Base-by-base conservation (phyloP, 2,113 vertebrate species). In the Datnioides undecimradiatus region DNA sequence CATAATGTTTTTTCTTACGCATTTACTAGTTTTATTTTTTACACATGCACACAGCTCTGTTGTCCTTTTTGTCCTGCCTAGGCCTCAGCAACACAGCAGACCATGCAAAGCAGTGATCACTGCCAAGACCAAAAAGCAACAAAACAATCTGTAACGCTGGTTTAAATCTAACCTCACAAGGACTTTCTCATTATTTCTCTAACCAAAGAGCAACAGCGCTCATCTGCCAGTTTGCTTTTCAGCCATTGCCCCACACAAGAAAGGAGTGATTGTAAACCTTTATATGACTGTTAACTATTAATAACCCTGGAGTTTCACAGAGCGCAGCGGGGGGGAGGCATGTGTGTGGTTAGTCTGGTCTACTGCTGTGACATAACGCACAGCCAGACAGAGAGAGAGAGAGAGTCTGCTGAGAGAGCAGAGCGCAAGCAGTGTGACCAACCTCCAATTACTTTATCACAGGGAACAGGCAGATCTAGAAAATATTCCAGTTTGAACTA, bases 91-190 rank as follows among this genome's bases (percentile, higher is more conserved):
- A 36, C 60, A 40, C 62, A 73, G 69, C 72, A 21, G 68, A 89
- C 89, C 84, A 73, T 79, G 78, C 51, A 76, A 74, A 89, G n/a
- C 77, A 69, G 72, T 16, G 27, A 33, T 84, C 38, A 25, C 51
- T 87, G 81, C 87, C 83, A 87, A 86, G 43, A 76, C 54, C 29
- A 87, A 87, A 87, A 78, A 12, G 45, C 80, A 78, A 69, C 78
- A 83, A 75, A 91, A 86, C 63, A 79, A 78, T 68, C 51, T 8
- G 8, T 70, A 64, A 29, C 41, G 49, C 60, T 17, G 1, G 73
- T 66, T 80, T 82, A 70, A 76, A 78, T 84, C 60, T 77, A 69
- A 80, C 79, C 43, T 57, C 8, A 45, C n/a, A n/a, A 27, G 55
- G 23, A 48, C 40, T 65, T 78, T 79, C 58, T 83, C 54, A 58